These are phyloP conservation scores for Sprattus sprattus DNA, from an alignment of 2,113 vertebrate genomes.

Conservation along the genomic window DNA sequence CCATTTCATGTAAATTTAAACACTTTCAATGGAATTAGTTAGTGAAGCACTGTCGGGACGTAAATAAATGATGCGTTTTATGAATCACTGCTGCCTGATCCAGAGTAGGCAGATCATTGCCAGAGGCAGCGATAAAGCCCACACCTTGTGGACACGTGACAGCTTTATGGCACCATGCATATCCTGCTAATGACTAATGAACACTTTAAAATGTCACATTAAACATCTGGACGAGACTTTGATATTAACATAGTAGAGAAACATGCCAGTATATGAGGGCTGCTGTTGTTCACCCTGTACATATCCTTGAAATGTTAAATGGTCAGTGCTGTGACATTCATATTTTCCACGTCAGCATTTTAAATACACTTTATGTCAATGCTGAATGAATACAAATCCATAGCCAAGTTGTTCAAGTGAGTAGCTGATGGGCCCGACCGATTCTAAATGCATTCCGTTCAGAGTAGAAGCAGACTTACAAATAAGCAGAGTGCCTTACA, in stretches of 20 bases:
- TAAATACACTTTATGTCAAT: not conserved
- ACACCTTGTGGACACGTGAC: not conserved
- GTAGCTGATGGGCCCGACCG: not conserved
- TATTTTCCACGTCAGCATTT: not conserved
- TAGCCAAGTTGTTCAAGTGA: not conserved
- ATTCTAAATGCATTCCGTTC: not conserved
- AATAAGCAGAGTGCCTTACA: not conserved
- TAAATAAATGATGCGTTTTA: too few relatives aligned
- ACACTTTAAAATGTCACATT: not conserved
- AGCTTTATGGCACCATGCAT: not conserved
- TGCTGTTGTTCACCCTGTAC: too few relatives aligned
- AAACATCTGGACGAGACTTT: not conserved
- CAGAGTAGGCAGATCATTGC: not conserved
- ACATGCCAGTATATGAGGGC: not conserved
- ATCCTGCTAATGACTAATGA: not conserved
- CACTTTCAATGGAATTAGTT: too few relatives aligned
- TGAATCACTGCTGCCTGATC: too few relatives aligned
- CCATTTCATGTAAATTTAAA: too few relatives aligned
- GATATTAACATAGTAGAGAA: too few relatives aligned
- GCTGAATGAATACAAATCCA: not conserved
- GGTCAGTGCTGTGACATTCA: not conserved
- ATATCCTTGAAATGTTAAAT: not conserved
- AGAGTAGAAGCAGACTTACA: not conserved
- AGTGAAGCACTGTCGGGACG: too few relatives aligned
- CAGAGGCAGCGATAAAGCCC: conserved; percentile 34